Evolutionary conservation across 2,113 vertebrate genomes (phyloP), one percentile per base, ranked within the genome.

Genomic region (Syrmaticus mikado): DNA sequence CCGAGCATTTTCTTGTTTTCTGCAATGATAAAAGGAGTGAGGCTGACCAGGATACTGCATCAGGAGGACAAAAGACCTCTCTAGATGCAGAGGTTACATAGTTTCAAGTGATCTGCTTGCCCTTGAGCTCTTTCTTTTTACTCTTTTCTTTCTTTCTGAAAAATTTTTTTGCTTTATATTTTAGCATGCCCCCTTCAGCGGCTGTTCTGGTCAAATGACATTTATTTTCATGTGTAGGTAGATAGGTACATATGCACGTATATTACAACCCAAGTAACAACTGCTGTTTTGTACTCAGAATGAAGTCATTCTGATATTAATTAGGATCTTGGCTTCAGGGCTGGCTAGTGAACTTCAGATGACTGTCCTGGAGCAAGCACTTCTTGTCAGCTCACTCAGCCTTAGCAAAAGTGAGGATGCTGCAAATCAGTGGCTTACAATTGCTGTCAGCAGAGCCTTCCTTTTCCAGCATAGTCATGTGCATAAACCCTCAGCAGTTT

Each of bases 401-500:
- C 52, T 92, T 68, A 77, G 73, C 60, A 92, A 85, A 72, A 93
- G 50, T 5, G 50, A 85, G 86, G 86, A 84, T 94, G 73, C 88
- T 95, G 86, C 71, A 88, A 85, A 82, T 90, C 85, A 70, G 76
- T 5, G 71, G n/a, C 50, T 92, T 53, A 45, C 48, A 83, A 4
- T 46, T 30, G 19, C 74, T 93, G 84, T 92, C 75, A 90, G 5
- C 60, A 90, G 34, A 83, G 18, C 40, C 88, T 81, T 75, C 40
- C 80, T 78, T 75, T 90, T 92, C 90, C 92, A 93, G 60, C 50
- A 65, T 3, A 87, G 92, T 93, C 90, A 90, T 88, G 85, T 88
- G 93, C 85, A 62, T 64, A 86, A 94, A 83, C 43, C 46, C 53
- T 74, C 72, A 46, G 45, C 76, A 8, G 15, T 13, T 72, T 91